phyloP scores from a whole-genome alignment of 2,113 vertebrate species.

The Bolborhynchus lineola region DNA sequence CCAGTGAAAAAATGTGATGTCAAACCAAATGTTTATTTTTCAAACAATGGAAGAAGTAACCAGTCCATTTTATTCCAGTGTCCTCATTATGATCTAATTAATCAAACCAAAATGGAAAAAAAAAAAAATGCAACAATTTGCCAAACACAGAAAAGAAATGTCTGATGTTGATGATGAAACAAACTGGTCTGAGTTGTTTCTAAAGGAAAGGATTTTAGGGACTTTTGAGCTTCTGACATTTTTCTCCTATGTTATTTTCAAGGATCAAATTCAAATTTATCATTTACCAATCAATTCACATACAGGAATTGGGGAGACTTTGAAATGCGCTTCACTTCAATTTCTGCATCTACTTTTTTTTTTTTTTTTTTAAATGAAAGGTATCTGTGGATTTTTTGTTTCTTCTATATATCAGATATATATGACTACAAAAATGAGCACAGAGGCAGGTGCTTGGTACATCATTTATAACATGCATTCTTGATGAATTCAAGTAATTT shows the following conservation, averaged over 20 bases:
- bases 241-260: slow-evolving; percentile 5
- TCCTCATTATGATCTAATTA: slow-evolving; percentile 73
- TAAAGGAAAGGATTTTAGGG: background rate
- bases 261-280: slow-evolving; percentile 22
- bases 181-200: slow-evolving; percentile 39
- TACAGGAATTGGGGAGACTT: background rate
- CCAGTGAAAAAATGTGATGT: slow-evolving; percentile 45
- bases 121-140: slow-evolving; percentile 57
- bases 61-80: slow-evolving; percentile 45
- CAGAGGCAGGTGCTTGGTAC: background rate
- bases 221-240: slow-evolving; percentile 29
- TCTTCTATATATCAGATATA: background rate
- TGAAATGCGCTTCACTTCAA: slow-evolving; percentile 7
- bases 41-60: slow-evolving; percentile 64
- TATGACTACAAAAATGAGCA: background rate
- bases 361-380: background rate
- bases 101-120: slow-evolving; percentile 67
- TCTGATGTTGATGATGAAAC: slow-evolving; percentile 68
- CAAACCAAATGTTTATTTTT: slow-evolving; percentile 72
- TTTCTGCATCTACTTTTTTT: background rate
- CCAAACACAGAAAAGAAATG: slow-evolving; percentile 63
- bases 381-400: background rate
- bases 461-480: slow-evolving; percentile 9
- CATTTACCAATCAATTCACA: background rate
- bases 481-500: background rate